A percentile compares a stretch with the other conserved stretches of the same genome.
Conservation (phyloP, 2,113 vertebrate species). For the Sylvilagus bachmani region DNA sequence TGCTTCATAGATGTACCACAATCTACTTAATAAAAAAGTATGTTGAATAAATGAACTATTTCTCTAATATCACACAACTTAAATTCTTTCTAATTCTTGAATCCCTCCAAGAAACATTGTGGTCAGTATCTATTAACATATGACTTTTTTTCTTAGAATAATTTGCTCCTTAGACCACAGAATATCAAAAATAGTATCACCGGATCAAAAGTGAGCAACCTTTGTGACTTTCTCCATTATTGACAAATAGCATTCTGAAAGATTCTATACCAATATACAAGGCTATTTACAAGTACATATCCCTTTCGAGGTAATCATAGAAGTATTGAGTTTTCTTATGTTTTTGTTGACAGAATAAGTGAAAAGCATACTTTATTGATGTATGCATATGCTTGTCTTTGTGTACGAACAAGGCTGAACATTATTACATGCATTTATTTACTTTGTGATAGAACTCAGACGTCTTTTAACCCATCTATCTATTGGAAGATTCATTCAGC, state of each 20-base stretch:
- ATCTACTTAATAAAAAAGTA: constrained; percentile 17
- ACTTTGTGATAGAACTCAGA: background rate
- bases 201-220: constrained; percentile 7
- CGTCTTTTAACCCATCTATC: background rate
- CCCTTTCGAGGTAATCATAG: background rate
- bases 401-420: background rate
- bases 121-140: background rate
- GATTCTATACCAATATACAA: constrained; percentile 29
- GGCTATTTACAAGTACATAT: background rate
- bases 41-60: constrained; percentile 46
- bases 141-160: background rate
- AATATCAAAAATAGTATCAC: constrained; percentile 50
- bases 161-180: constrained; percentile 45
- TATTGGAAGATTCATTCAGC: background rate
- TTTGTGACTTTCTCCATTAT: constrained; percentile 26
- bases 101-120: constrained; percentile 16
- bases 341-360: background rate
- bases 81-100: constrained; percentile 18
- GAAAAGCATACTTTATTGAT: background rate
- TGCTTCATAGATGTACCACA: background rate
- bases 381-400: background rate
- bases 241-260: constrained; percentile 40
- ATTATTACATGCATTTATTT: background rate
- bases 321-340: background rate
- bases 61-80: background rate